phyloP scores from a whole-genome alignment of 1,140 invertebrate species.

The Aphelenchoides besseyi region DNA sequence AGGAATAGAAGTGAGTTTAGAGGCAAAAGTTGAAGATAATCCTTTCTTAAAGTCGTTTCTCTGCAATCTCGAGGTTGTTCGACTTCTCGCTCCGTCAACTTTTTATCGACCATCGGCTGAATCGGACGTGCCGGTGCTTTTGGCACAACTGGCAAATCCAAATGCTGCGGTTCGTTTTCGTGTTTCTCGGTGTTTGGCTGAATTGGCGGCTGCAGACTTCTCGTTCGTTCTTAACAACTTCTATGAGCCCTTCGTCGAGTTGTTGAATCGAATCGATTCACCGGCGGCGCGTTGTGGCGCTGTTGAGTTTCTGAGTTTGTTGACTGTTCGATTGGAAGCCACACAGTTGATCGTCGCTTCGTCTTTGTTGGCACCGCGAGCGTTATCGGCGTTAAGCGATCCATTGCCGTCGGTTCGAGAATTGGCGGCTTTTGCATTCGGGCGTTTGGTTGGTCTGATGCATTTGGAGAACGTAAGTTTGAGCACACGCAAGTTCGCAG shows the following conservation, averaged over 20 bases:
- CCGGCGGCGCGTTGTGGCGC: slow-evolving; percentile 35
- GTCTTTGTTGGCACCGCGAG: slow-evolving; percentile 51
- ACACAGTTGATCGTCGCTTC: slow-evolving; percentile 19
- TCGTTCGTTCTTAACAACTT: slow-evolving; percentile 35
- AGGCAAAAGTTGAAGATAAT: slow-evolving; percentile 2
- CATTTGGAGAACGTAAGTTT: slow-evolving; percentile 49
- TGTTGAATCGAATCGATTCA: slow-evolving; percentile 22
- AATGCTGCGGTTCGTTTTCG: slow-evolving; percentile 47
- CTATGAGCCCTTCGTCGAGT: slow-evolving; percentile 14
- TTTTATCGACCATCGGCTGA: slow-evolving; percentile 15
- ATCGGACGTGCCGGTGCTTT: slow-evolving; percentile 1
- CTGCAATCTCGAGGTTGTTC: slow-evolving; percentile 34
- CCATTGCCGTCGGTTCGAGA: slow-evolving; percentile 42
- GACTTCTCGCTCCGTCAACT: slow-evolving; percentile 27
- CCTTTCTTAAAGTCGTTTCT: slow-evolving; percentile 30
- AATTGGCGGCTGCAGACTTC: slow-evolving; percentile 41
- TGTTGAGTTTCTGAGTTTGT: slow-evolving; percentile 34
- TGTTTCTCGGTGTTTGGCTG: slow-evolving; percentile 38
- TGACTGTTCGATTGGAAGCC: slow-evolving; percentile 19
- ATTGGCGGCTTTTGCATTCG: slow-evolving; percentile 51
- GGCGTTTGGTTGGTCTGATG: slow-evolving; percentile 48
- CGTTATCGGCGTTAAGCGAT: slow-evolving; percentile 45
- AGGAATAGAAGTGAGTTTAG: slow-evolving; percentile 28
- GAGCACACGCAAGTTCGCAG: no score
- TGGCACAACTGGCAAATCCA: slow-evolving; percentile 13